A percentile compares a stretch with the other conserved stretches of the same genome.
These are phyloP conservation scores for Lytechinus variegatus DNA, from an alignment of 35 echinoderm and acorn worm species.

Conservation along the genomic window DNA sequence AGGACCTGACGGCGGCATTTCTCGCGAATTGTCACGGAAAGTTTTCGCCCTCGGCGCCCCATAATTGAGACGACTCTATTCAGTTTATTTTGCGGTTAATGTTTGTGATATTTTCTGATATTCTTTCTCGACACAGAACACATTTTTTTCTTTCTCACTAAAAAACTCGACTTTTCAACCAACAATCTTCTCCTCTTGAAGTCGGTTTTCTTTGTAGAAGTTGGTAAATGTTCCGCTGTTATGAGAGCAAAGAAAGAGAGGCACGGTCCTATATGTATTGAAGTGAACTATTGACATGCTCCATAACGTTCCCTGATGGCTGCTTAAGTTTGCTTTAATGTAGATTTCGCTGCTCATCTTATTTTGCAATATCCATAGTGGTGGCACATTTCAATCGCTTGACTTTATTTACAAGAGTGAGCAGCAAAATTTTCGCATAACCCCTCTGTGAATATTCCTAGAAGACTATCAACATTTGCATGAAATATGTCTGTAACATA, in stretches of 20 bases:
- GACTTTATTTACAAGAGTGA: neutral
- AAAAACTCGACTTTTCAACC: neutral
- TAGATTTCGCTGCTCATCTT: neutral
- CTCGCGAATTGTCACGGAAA: constrained; percentile 45
- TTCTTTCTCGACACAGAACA: neutral
- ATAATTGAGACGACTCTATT: constrained; percentile 55
- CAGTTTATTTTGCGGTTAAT: constrained; percentile 47
- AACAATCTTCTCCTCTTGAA: neutral
- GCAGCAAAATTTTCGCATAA: neutral
- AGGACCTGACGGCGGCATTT: neutral
- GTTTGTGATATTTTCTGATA: constrained; percentile 47
- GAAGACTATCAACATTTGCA: neutral
- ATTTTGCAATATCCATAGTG: neutral
- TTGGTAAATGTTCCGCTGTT: neutral
- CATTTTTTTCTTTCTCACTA: neutral
- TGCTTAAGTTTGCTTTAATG: neutral
- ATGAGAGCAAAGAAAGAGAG: neutral
- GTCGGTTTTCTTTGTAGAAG: neutral
- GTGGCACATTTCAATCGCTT: neutral
- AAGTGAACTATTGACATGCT: neutral
- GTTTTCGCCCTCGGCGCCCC: constrained; percentile 30
- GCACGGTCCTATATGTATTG: neutral
- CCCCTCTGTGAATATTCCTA: neutral
- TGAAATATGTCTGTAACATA: neutral
- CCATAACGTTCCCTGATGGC: neutral